Conservation (phyloP, 2,888 invertebrate species). For the Sisyra nigra region DNA sequence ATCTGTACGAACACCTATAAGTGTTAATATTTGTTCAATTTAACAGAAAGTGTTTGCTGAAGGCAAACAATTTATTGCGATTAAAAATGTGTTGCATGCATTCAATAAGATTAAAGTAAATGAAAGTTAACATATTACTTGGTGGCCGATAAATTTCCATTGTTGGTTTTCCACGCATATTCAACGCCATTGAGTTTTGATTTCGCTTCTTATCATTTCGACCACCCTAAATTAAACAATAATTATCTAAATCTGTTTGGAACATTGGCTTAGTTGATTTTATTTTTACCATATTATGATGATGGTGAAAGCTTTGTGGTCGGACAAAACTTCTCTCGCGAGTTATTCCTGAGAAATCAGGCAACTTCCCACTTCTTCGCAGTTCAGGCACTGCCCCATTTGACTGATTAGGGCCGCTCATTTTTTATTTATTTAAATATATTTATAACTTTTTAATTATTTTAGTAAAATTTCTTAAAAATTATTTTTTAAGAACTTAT, state of each 20-base stretch:
- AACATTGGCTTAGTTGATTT: too few species aligned
- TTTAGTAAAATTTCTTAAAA: neutral
- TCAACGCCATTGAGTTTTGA: slow-evolving; percentile 50
- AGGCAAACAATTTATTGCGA: neutral
- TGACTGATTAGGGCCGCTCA: slow-evolving; percentile 2
- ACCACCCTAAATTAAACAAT: slow-evolving; percentile 22
- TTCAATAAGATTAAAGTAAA: slow-evolving; percentile 19
- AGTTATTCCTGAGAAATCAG: slow-evolving; percentile 31
- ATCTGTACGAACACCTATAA: slow-evolving; percentile 13
- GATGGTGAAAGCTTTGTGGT: slow-evolving; percentile 33
- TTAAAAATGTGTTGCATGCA: slow-evolving; percentile 3
- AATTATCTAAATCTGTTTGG: neutral
- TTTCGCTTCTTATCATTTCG: slow-evolving; percentile 48
- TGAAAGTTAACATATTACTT: slow-evolving; percentile 31
- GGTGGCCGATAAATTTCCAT: slow-evolving; percentile 83
- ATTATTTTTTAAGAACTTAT: neutral
- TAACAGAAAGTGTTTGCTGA: slow-evolving; percentile 1
- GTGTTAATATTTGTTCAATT: slow-evolving; percentile 1
- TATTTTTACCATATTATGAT: slow-evolving; percentile 28
- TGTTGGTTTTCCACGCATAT: slow-evolving; percentile 56
- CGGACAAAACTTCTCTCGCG: slow-evolving; percentile 56
- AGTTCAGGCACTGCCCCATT: neutral
- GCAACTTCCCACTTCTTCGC: slow-evolving; percentile 7
- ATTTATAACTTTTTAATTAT: neutral
- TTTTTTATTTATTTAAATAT: neutral